Base-by-base conservation (phyloP, 2,888 invertebrate genomes). In the Siphlonurus alternatus region DNA sequence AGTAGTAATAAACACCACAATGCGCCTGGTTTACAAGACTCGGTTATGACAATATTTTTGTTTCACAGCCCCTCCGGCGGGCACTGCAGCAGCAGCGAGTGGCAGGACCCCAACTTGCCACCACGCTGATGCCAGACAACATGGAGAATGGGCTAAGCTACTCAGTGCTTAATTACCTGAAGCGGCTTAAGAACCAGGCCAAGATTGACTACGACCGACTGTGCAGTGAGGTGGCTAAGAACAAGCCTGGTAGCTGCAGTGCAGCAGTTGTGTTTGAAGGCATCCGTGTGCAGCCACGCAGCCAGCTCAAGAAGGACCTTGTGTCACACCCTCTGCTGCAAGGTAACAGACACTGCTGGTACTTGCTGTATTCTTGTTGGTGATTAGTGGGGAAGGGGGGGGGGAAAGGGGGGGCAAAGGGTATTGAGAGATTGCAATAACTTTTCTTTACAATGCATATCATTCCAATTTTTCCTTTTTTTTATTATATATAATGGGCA, bases 151-250 rank as follows among this genome's bases (percentile, higher is more conserved):
- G 90, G 67, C 81, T 97, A 66, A 94, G 93, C 72, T 95, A 91
- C 75, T 89, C 90, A 66, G 93, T 98, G 59, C 83, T 93, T 66
- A 94, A 93, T 76, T 95, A 97, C 76, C 79, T 99, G 73, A 97
- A 96, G 77, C 87, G 94, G 75, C 81, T 97, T 70, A 98, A 98
- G 78, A 94, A 93, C 75, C 89, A 92, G 75, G 95, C 93, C 22
- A 92, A 93, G 76, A 82, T 86, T 63, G 93, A 93, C 74, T 93
- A 91, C 72, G 93, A 93, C 74, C 86, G 89, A 72, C 80, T 93
- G 56, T 93, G 93, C 71, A 83, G 85, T 67, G 89, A 89, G 72
- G 88, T 88, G 66, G 82, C 85, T 69, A 85, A 85, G 69, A 86
- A 67, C 80, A 81, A 71, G 75, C 74, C n/a, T n/a, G 56, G 25